A percentile compares a stretch with the other conserved stretches of the same genome.
Evolutionary conservation across 23 tunicate species (phyloP).

Genomic region (Pegea sp.): DNA sequence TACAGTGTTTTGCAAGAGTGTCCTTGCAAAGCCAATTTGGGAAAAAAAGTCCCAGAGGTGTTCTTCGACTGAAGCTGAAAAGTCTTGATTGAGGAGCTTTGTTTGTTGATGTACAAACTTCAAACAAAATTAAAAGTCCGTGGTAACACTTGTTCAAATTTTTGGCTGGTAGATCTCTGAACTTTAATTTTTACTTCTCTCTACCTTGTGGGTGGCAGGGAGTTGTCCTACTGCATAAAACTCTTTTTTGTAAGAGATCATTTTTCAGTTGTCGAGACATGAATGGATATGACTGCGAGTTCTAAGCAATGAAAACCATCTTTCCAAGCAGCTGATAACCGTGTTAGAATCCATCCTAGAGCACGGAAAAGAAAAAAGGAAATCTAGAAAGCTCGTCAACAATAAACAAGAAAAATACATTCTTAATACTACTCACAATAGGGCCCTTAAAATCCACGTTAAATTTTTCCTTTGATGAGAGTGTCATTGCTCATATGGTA

Average conservation of each 20-base stretch:
- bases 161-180: too few species aligned
- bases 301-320: too few species aligned
- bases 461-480: background rate
- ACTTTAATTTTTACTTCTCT: too few species aligned
- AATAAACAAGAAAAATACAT: background rate
- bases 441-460: slow-evolving; percentile 1
- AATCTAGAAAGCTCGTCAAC: background rate
- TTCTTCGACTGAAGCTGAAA: slow-evolving; percentile 2
- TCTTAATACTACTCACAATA: background rate
- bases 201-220: too few species aligned
- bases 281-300: too few species aligned
- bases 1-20: slow-evolving; percentile 2
- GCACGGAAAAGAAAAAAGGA: background rate
- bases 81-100: slow-evolving; percentile 10
- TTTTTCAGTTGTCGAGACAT: too few species aligned
- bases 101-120: slow-evolving; percentile 7
- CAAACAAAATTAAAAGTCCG: slow-evolving; percentile 5
- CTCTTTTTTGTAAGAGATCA: too few species aligned
- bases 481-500: background rate
- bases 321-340: too few species aligned
- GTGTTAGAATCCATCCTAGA: too few species aligned
- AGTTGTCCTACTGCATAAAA: too few species aligned
- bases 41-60: background rate
- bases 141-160: slow-evolving; percentile 12
- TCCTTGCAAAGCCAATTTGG: slow-evolving; percentile 12